These are phyloP conservation scores for Peromyscus nudipes DNA, from an alignment of 2,797 vertebrate species.

Conservation along the genomic window DNA sequence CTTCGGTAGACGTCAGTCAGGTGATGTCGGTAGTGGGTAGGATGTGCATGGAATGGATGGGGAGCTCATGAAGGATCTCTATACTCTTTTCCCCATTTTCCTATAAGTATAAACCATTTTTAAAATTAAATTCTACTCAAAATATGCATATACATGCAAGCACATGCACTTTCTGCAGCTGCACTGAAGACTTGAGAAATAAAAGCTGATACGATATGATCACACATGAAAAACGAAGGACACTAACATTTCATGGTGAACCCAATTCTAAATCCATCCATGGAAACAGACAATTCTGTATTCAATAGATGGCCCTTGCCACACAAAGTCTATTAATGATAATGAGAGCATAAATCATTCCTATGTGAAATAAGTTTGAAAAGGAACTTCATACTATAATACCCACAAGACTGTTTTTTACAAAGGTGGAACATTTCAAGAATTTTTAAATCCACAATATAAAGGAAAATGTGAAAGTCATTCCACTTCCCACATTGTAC, in stretches of 20 bases:
- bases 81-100: background rate
- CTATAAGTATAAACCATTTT: background rate
- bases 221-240: background rate
- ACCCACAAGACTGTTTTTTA: slow-evolving; percentile 10
- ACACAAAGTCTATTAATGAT: background rate
- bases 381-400: slow-evolving; percentile 51
- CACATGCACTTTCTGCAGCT: background rate
- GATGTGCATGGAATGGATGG: fast-evolving
- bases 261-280: background rate
- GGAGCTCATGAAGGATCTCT: background rate
- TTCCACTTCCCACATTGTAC: background rate
- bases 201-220: background rate
- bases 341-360: slow-evolving; percentile 2
- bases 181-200: background rate
- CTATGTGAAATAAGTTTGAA: slow-evolving; percentile 36
- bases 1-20: too few species aligned
- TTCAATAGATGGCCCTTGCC: background rate
- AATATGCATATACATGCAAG: fast-evolving
- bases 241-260: background rate
- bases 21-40: too few species aligned
- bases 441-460: slow-evolving; percentile 41
- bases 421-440: slow-evolving; percentile 44
- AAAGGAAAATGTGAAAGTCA: slow-evolving; percentile 9
- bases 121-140: background rate
- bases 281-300: background rate